Conservation (phyloP, 2,888 invertebrate species). For the Apamea crenata region DNA sequence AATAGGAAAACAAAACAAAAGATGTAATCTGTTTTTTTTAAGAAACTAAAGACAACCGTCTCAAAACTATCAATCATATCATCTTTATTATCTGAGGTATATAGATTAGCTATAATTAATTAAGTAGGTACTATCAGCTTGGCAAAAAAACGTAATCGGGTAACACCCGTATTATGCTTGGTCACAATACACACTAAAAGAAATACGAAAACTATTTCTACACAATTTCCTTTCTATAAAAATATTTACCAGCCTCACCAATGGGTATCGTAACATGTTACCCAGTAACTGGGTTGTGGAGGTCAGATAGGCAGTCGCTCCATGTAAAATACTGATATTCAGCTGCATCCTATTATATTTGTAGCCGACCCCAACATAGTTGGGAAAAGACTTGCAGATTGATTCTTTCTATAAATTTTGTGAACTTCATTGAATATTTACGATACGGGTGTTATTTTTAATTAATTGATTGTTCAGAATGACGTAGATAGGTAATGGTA, state of each 20-base stretch:
- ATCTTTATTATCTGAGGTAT: not conserved
- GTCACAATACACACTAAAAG: not conserved
- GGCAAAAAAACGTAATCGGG: not conserved
- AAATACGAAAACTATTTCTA: not conserved
- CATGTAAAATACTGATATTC: not conserved
- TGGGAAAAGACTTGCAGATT: not conserved
- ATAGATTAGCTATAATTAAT: constrained; percentile 21
- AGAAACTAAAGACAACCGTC: not conserved
- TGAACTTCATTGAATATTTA: not conserved
- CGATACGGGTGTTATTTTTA: constrained; percentile 1
- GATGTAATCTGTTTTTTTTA: not conserved
- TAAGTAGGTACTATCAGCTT: not conserved
- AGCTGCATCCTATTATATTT: not conserved
- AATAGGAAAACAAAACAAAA: constrained; percentile 4
- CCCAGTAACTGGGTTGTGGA: not conserved
- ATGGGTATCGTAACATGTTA: not conserved
- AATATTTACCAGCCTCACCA: constrained; percentile 1
- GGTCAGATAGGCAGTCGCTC: not conserved
- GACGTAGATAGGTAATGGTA: constrained; percentile 5
- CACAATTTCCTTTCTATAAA: not conserved
- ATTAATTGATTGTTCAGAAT: not conserved
- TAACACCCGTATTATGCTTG: not conserved
- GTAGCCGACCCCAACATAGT: not conserved
- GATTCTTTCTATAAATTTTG: not conserved
- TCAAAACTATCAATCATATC: not conserved